phyloP scores from a whole-genome alignment of 2,797 vertebrate genomes.

The Sebastolobus altivelis region DNA sequence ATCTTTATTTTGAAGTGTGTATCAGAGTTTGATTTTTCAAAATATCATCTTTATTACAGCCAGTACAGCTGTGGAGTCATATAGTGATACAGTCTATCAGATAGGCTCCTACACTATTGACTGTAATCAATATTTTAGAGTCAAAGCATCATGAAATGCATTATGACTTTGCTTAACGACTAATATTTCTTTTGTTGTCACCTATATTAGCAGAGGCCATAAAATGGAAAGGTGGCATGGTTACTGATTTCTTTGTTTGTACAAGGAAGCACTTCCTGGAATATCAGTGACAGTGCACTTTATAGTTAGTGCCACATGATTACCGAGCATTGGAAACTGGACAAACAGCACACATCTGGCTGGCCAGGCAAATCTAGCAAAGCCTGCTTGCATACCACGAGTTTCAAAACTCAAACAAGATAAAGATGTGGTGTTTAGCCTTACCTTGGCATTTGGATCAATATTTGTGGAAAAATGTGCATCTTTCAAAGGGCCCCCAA shows the following conservation, averaged over 20 bases:
- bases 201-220: neutral
- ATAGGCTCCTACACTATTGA: neutral
- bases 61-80: neutral
- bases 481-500: neutral
- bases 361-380: neutral
- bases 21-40: too few species aligned
- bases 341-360: neutral
- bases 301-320: neutral
- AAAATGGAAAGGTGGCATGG: neutral
- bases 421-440: neutral
- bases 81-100: neutral
- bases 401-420: neutral
- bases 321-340: neutral
- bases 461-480: neutral
- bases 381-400: neutral
- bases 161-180: neutral
- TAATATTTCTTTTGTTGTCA: neutral
- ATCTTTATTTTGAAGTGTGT: neutral
- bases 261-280: constrained; percentile 56
- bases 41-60: neutral
- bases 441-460: neutral
- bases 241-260: constrained; percentile 3
- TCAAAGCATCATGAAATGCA: neutral
- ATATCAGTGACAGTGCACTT: constrained; percentile 10
- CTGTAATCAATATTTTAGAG: neutral